Evolutionary conservation across 2,113 vertebrate genomes (phyloP), one percentile per base, ranked within the genome.

Genomic region (Syngnathus floridae): DNA sequence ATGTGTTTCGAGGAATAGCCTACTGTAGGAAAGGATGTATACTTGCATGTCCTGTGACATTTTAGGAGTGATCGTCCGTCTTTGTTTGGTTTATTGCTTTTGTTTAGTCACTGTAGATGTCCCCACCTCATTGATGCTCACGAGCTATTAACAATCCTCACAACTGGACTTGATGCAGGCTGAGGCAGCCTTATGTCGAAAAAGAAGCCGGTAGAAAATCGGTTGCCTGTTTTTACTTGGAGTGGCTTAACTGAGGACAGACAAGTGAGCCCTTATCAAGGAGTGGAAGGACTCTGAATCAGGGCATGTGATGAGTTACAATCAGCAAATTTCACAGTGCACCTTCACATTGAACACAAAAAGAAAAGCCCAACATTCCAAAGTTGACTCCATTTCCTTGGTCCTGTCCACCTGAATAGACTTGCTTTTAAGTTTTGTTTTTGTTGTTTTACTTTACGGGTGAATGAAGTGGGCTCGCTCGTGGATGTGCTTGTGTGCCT

Each of bases 231-330:
- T 85, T 77, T 71, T 59, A 56, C 69, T 76, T 76, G 77, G 76
- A 82, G 81, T 86, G 85, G 79, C 79, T 85, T 86, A 86, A 80
- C 71, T 84, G 64, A 64, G 69, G 72, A 74, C 75, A 72, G 67
- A 77, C 64, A 72, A 66, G 79, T 64, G 78, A 85, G 79, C 74
- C 80, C 71, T 46, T 81, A 19, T 75, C 66, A 57, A 16, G 72
- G 82, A 12, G 77, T 67, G 54, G 66, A 73, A 69, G 80, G 81
- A 78, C 84, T 86, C 60, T 67, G 77, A 77, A 81, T 89, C 83
- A 82, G 85, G 86, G 80, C 85, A 77, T 74, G 79, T 85, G 86
- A 88, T 85, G 78, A 85, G 78, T 86, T 84, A 83, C 86, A 88
- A 88, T 86, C 88, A 83, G 81, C 85, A 49, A 70, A 63, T 80